Evolutionary conservation across 2,888 invertebrate genomes (phyloP), one percentile per base, ranked within the genome.

Genomic region (Cyclophora albipunctata): DNA sequence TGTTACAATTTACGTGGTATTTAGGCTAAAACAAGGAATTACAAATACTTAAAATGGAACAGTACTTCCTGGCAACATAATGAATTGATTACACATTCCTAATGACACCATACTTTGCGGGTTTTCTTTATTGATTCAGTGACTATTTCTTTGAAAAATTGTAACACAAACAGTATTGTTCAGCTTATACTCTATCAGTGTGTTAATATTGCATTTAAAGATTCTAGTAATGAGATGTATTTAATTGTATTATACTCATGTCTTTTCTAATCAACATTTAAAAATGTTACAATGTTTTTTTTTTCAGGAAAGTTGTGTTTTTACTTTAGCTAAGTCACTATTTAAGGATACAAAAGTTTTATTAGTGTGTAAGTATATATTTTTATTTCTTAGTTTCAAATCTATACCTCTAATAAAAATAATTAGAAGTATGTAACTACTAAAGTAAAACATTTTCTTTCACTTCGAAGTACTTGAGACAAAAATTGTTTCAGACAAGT

Each of bases 311-410:
- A 80, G 70, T 57, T 89, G 84, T 64, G 70, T 82, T 45, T 84
- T 89, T 60, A 75, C 73, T 69, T 63, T 90, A 83, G 69, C 92
- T 84, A 90, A 95, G 84, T 90, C 91, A 49, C 80, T 95, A 63
- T 93, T 92, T 78, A 92, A 92, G 70, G 91, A 91, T 56, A 92
- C 95, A 2, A 91, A 92, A 75, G 90, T 95, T 51, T 92, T 90
- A 71, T 90, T 95, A 48, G 88, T 90, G 78, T 87, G 94, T 94
- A 84, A 91, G 91, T 87, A 73, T 60, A 47, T 34, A 34, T 4
- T 37, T 35, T 50, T 34, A 49, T 41, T n/a, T n/a, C n/a, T n/a
- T 46, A 40, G 5, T 7, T 20, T 37, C 40, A 33, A 34, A 34
- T 20, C n/a, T 47, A 52, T 41, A 40, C 40, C 20, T 20, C 20